Percentiles rank a stretch among this genome's conserved stretches.
These are phyloP conservation scores for Darwinula stevensoni DNA, from an alignment of 2,888 invertebrate species.

Conservation along the genomic window DNA sequence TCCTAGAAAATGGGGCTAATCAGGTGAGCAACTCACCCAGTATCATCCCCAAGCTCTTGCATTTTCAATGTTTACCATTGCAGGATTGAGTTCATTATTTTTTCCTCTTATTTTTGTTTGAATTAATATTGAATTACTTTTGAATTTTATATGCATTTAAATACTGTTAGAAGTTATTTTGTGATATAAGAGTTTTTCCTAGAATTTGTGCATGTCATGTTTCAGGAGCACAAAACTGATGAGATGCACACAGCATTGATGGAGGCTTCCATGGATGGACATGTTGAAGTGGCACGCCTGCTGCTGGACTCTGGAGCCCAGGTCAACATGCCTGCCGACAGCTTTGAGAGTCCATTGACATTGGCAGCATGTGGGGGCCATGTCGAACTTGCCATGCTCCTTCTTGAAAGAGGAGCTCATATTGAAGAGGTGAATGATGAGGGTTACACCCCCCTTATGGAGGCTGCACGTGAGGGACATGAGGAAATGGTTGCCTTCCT, in stretches of 20 bases:
- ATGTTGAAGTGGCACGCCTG: slow-evolving; percentile 82
- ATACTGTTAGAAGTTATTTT: no score
- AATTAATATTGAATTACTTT: no score
- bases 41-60: no score
- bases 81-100: slow-evolving; percentile 4
- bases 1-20: slow-evolving; percentile 83
- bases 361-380: slow-evolving; percentile 96
- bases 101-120: no score
- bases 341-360: slow-evolving; percentile 93
- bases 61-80: slow-evolving; percentile 2
- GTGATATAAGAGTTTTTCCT: no score
- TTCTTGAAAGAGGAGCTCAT: slow-evolving; percentile 88
- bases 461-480: slow-evolving; percentile 92
- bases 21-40: slow-evolving; percentile 16
- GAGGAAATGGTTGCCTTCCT: slow-evolving; percentile 91
- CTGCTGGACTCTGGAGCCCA: slow-evolving; percentile 89
- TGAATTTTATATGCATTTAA: no score
- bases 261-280: slow-evolving; percentile 99
- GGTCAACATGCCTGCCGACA: slow-evolving; percentile 97
- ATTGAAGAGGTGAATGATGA: slow-evolving; percentile 98
- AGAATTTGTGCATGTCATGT: background rate
- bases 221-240: slow-evolving; percentile 85
- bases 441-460: slow-evolving; percentile 97
- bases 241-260: slow-evolving; percentile 99
- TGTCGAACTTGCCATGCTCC: slow-evolving; percentile 75